A percentile compares a stretch with the other conserved stretches of the same genome.
phyloP scores from a whole-genome alignment of 1,140 invertebrate genomes.

The Teleopsis dalmanni region DNA sequence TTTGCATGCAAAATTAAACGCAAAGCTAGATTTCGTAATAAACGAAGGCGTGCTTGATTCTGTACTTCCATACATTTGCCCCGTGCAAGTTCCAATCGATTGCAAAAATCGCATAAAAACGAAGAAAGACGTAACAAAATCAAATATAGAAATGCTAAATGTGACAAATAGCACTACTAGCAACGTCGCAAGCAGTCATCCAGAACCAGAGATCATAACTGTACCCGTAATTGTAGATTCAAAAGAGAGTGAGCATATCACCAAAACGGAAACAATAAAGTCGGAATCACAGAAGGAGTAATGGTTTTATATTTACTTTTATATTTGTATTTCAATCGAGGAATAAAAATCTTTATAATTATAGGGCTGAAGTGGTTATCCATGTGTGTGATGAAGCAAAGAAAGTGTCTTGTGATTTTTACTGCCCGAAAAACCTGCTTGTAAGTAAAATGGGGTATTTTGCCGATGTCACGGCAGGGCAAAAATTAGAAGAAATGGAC shows the following conservation, averaged over 20 bases:
- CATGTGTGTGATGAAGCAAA: constrained; percentile 83
- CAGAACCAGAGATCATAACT: too few relatives aligned
- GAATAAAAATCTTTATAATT: constrained; percentile 23
- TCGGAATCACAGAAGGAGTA: constrained; percentile 30
- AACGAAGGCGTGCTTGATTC: constrained; percentile 73
- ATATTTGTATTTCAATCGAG: too few relatives aligned
- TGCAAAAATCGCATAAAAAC: constrained; percentile 7
- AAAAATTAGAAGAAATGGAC: constrained; percentile 87
- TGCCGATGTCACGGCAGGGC: constrained; percentile 76
- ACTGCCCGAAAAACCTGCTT: constrained; percentile 75
- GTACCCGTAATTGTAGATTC: too few relatives aligned
- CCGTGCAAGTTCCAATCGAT: constrained; percentile 21
- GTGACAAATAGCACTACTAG: too few relatives aligned
- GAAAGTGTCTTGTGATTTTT: constrained; percentile 78
- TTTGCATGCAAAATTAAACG: constrained; percentile 32
- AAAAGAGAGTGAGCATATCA: too few relatives aligned
- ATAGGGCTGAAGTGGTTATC: constrained; percentile 73
- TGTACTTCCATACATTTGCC: constrained; percentile 59
- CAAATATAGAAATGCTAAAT: too few relatives aligned
- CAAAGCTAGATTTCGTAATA: constrained; percentile 51
- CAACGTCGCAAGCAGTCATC: too few relatives aligned
- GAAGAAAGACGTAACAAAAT: too few relatives aligned
- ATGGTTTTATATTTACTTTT: neutral
- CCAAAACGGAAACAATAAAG: too few relatives aligned
- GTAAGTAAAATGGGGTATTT: constrained; percentile 92